These are phyloP conservation scores for Euclidia mi DNA, from an alignment of 2,888 invertebrate genomes.

Conservation along the genomic window DNA sequence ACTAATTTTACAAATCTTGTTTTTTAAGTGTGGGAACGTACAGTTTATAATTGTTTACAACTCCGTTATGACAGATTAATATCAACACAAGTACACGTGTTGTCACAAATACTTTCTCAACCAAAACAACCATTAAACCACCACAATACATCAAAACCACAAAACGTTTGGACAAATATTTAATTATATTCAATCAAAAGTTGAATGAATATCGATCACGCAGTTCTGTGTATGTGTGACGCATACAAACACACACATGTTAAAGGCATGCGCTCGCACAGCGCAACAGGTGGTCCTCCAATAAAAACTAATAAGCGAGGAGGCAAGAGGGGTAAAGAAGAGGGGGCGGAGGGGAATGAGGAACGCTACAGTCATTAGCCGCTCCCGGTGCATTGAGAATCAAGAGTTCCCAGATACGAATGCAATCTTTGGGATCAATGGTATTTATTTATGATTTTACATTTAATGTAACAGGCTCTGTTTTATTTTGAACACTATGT, in stretches of 20 bases:
- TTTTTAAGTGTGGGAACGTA: no score
- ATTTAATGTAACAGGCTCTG: no score
- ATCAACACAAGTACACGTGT: no score
- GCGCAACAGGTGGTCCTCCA: slow-evolving; percentile 53
- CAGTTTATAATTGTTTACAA: no score
- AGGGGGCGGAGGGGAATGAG: neutral
- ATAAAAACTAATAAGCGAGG: slow-evolving; percentile 54
- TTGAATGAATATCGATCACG: neutral
- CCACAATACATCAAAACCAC: neutral
- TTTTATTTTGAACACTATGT: no score
- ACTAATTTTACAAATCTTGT: no score
- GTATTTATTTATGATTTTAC: no score
- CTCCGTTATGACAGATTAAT: no score
- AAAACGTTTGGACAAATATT: neutral
- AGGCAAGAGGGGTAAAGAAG: slow-evolving; percentile 12
- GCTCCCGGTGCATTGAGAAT: slow-evolving; percentile 29
- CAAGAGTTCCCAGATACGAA: neutral
- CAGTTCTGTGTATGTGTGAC: neutral
- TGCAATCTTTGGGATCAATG: neutral
- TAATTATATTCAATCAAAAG: slow-evolving; percentile 3
- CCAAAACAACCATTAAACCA: no score
- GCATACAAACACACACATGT: slow-evolving; percentile 15
- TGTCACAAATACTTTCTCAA: no score
- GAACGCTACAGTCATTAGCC: slow-evolving; percentile 42
- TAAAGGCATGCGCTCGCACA: slow-evolving; percentile 33